These are phyloP conservation scores for Tachuris rubrigastra DNA, from an alignment of 2,113 vertebrate species.

Conservation along the genomic window DNA sequence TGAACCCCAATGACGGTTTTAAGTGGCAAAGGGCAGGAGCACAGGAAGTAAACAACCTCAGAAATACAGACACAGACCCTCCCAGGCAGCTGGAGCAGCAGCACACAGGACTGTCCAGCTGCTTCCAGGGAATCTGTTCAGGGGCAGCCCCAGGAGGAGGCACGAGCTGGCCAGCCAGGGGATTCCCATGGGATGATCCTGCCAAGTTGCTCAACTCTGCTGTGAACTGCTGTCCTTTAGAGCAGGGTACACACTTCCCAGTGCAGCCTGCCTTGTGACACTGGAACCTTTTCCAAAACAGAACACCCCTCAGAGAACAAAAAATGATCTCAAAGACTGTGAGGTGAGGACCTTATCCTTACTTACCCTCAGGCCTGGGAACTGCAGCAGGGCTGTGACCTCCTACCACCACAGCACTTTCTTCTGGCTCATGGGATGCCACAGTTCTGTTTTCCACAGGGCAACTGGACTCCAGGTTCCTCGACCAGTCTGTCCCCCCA, in stretches of 20 bases:
- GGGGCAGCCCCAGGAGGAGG: background rate
- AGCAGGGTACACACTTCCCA: background rate
- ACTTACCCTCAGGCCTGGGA: constrained; percentile 71
- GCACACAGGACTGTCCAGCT: background rate
- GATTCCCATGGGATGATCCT: background rate
- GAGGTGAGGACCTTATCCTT: background rate
- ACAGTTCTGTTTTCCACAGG: constrained; percentile 28
- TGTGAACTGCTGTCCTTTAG: background rate
- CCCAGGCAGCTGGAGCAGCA: background rate
- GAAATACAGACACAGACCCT: background rate
- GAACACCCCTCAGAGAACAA: background rate
- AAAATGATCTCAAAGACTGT: background rate
- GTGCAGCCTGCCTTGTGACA: background rate
- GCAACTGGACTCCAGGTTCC: constrained; percentile 45
- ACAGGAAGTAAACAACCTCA: background rate
- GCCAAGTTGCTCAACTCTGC: background rate
- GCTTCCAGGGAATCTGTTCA: background rate
- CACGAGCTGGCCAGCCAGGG: background rate
- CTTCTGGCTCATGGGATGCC: constrained; percentile 49
- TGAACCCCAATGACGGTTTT: background rate
- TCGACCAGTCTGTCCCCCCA: constrained; percentile 48
- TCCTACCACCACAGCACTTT: constrained; percentile 14
- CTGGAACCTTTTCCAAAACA: background rate
- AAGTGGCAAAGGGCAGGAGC: background rate
- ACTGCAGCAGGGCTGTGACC: constrained; percentile 28